Percentiles rank a stretch among this genome's conserved stretches.
Evolutionary conservation across 2,797 vertebrate species (phyloP).

Genomic region (Poecile montanus): DNA sequence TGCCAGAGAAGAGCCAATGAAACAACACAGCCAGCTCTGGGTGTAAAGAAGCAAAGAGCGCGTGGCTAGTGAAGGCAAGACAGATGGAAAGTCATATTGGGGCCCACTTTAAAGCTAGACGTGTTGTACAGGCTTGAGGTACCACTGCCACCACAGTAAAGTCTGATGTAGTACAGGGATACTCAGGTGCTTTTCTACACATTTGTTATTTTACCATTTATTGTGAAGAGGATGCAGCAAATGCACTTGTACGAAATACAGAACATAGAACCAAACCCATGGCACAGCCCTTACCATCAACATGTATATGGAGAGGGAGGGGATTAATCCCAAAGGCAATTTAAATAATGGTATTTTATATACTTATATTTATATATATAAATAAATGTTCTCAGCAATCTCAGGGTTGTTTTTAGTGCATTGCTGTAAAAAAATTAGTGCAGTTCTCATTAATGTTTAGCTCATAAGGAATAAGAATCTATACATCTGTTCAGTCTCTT

Average conservation of each 20-base stretch:
- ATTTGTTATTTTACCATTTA: constrained; percentile 57
- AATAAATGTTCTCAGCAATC: constrained; percentile 92
- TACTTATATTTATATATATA: constrained; percentile 97
- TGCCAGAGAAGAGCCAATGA: constrained; percentile 40
- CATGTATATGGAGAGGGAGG: constrained; percentile 67
- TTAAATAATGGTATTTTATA: constrained; percentile 94
- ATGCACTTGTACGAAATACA: constrained; percentile 64
- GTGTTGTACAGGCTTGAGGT: constrained; percentile 17
- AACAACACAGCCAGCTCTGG: neutral
- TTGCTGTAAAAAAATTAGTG: constrained; percentile 94
- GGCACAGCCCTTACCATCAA: constrained; percentile 71
- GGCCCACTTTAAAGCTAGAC: constrained; percentile 30
- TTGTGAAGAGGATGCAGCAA: constrained; percentile 68
- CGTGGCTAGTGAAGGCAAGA: neutral
- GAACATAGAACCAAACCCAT: constrained; percentile 68
- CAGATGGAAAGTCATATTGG: neutral
- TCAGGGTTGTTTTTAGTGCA: constrained; percentile 93
- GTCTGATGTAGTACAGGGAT: constrained; percentile 51
- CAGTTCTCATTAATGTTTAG: constrained; percentile 86
- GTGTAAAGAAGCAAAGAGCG: neutral
- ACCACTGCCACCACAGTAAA: constrained; percentile 45
- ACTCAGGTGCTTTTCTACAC: constrained; percentile 43
- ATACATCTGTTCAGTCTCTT: constrained; percentile 81
- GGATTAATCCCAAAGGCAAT: constrained; percentile 92
- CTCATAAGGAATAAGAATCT: constrained; percentile 78